Evolutionary conservation across 64 coral and sea anemone species (phyloP).

Genomic region (Montipora foliosa): DNA sequence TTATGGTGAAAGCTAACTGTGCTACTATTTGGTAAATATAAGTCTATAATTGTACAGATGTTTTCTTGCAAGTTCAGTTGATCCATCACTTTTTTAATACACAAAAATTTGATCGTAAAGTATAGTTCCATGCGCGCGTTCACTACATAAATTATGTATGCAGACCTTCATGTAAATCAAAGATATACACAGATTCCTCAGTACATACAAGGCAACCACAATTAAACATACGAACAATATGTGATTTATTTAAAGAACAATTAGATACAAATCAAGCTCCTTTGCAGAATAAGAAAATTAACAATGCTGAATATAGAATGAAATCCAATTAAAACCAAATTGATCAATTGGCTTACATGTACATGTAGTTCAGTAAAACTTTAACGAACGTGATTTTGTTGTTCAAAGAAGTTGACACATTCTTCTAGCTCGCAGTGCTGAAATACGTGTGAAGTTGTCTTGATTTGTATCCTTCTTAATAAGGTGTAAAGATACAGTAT

Average conservation of each 20-base stretch:
- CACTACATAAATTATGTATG: constrained; percentile 44
- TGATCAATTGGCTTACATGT: background rate
- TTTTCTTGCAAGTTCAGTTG: background rate
- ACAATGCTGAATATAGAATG: background rate
- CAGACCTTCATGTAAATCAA: constrained; percentile 27
- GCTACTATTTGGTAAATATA: too few relatives aligned
- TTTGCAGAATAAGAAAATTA: background rate
- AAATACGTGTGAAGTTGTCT: background rate
- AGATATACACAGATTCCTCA: background rate
- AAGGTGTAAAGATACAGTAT: too few relatives aligned
- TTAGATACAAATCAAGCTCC: background rate
- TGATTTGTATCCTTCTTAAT: too few relatives aligned
- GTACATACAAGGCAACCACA: constrained; percentile 5
- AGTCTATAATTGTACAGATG: background rate
- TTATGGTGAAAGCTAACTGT: too few relatives aligned
- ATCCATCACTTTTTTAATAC: background rate
- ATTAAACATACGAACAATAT: constrained; percentile 11
- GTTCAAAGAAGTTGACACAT: background rate
- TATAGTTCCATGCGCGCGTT: background rate
- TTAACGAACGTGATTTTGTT: background rate
- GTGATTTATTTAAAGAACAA: background rate
- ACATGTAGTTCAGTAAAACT: background rate
- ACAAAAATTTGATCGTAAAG: background rate
- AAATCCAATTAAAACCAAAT: constrained; percentile 11
- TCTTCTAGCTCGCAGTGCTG: background rate